Conservation (phyloP, 37 sponge, comb jelly and placozoan species). For the Axinella damicornis region DNA sequence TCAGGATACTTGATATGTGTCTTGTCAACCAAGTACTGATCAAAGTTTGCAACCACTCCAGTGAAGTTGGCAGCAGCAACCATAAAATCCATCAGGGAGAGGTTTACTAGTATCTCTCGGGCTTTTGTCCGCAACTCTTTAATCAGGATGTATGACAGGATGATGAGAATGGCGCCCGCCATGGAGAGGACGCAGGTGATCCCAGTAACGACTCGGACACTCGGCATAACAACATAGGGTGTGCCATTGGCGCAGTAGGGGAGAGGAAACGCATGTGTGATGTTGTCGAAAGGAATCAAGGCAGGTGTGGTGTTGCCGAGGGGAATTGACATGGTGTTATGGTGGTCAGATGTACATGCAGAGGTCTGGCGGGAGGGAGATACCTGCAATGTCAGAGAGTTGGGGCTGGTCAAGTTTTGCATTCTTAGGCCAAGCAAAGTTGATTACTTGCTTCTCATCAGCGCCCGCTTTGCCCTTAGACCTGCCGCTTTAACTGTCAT, state of each 20-base stretch:
- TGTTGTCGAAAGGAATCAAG: too few species aligned
- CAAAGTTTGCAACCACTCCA: slow-evolving; percentile 50
- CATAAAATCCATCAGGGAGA: slow-evolving; percentile 76
- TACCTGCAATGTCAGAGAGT: too few species aligned
- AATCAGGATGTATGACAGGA: slow-evolving; percentile 69
- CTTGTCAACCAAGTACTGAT: neutral
- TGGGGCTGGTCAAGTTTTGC: too few species aligned
- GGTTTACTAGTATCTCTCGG: slow-evolving; percentile 69
- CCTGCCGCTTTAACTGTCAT: too few species aligned
- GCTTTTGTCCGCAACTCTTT: slow-evolving; percentile 53
- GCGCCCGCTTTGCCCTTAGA: too few species aligned
- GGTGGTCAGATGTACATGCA: too few species aligned
- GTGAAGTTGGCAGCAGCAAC: slow-evolving; percentile 55
- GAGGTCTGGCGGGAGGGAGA: too few species aligned
- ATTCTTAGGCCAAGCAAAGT: too few species aligned
- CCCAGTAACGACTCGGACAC: slow-evolving; percentile 31
- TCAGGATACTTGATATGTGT: neutral
- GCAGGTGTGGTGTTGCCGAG: too few species aligned
- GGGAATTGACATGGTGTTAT: too few species aligned
- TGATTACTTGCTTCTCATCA: too few species aligned
- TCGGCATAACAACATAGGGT: neutral
- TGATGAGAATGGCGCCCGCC: slow-evolving; percentile 60
- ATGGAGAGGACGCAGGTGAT: slow-evolving; percentile 64
- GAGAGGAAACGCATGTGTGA: too few species aligned
- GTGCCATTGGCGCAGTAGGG: slow-evolving; percentile 3